Conservation (phyloP, 2,113 vertebrate genomes). For the Chiloscyllium plagiosum region DNA sequence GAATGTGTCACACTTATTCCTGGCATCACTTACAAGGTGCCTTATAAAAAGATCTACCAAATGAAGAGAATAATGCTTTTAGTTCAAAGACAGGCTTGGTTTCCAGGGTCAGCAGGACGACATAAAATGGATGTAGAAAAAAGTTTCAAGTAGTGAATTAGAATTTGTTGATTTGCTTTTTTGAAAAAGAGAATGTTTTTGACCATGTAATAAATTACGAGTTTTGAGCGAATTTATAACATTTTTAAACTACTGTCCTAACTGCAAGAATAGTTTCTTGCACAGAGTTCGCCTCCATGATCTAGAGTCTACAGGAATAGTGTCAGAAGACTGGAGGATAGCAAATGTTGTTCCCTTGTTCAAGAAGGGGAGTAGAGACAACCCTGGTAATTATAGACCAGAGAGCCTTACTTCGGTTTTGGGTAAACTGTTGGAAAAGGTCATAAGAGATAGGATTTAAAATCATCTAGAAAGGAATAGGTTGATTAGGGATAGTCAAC, state of each 20-base stretch:
- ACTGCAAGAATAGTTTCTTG: neutral
- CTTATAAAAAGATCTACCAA: neutral
- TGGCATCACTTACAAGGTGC: neutral
- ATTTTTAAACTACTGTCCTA: neutral
- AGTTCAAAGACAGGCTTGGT: neutral
- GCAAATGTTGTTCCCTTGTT: too few relatives aligned
- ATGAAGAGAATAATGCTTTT: neutral
- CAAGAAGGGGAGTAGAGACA: too few relatives aligned
- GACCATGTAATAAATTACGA: neutral
- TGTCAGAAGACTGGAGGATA: too few relatives aligned
- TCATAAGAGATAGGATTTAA: too few relatives aligned
- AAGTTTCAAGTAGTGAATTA: neutral
- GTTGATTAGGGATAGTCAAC: too few relatives aligned
- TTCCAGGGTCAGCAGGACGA: neutral
- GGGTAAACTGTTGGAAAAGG: too few relatives aligned
- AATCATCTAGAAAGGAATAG: too few relatives aligned
- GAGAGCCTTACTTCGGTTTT: too few relatives aligned
- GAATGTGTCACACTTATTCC: neutral
- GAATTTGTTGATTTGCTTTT: neutral
- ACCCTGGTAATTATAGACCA: too few relatives aligned
- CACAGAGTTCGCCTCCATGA: neutral
- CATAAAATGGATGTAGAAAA: neutral
- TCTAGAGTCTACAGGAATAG: too few relatives aligned
- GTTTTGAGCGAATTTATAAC: neutral
- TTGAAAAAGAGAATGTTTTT: neutral